Evolutionary conservation across 2,888 invertebrate genomes (phyloP).

Genomic region (Cotesia congregata): DNA sequence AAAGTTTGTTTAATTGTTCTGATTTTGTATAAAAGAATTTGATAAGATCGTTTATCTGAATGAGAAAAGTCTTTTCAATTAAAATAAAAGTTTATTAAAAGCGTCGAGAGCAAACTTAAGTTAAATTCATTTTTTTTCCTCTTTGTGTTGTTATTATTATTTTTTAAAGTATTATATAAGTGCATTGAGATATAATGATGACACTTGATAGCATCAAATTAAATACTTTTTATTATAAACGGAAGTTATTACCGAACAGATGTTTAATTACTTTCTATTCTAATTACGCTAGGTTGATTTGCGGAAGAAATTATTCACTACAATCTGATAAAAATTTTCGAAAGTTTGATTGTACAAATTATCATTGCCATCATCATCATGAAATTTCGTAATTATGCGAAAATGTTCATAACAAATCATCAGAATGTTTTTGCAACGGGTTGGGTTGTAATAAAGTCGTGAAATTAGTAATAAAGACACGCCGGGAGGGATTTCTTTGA

Average conservation of each 20-base stretch:
- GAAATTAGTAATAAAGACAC: background rate
- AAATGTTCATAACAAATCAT: background rate
- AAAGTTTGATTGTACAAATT: no score
- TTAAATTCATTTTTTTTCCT: background rate
- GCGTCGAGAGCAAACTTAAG: background rate
- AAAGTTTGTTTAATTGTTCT: constrained; percentile 1
- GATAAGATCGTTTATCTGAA: constrained; percentile 19
- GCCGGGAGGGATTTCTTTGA: background rate
- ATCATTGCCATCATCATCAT: no score
- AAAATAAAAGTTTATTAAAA: constrained; percentile 15
- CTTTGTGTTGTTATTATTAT: background rate
- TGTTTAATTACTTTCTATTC: background rate
- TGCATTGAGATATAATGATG: background rate
- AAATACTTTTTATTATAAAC: background rate
- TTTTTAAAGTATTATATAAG: background rate
- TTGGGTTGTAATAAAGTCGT: background rate
- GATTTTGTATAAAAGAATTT: constrained; percentile 17
- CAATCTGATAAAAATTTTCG: no score
- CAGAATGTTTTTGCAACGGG: background rate
- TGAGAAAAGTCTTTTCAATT: constrained; percentile 26
- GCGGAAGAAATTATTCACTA: no score
- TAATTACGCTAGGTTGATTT: no score
- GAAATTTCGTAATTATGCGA: no score
- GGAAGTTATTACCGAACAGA: background rate
- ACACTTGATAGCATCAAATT: background rate